Evolutionary conservation across 2,797 vertebrate genomes (phyloP).

Genomic region (Trematomus bernacchii): DNA sequence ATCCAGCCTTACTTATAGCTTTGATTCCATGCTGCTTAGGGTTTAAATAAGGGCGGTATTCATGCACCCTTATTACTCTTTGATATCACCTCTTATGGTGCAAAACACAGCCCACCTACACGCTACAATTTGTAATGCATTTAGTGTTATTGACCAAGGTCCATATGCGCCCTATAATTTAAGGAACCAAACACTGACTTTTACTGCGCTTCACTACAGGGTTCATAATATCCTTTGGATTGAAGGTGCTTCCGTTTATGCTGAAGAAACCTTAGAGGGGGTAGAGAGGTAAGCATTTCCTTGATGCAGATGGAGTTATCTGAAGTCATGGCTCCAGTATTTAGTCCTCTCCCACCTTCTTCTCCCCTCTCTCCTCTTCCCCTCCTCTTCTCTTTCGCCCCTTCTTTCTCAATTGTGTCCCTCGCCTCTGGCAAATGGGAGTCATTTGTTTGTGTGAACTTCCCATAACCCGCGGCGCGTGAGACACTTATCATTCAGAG

Average conservation of each 20-base stretch:
- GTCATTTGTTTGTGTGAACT: conserved; percentile 90
- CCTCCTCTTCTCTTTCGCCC: conserved; percentile 56
- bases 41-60: conserved; percentile 57
- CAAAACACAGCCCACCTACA: conserved; percentile 67
- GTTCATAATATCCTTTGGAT: conserved; percentile 69
- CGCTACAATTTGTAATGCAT: conserved; percentile 69
- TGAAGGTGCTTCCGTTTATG: conserved; percentile 69
- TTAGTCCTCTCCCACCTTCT: conserved; percentile 53
- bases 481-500: conserved; percentile 89
- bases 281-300: conserved; percentile 72
- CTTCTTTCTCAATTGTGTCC: conserved; percentile 82
- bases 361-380: conserved; percentile 28
- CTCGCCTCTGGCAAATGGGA: conserved; percentile 89
- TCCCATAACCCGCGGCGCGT: conserved; percentile 85
- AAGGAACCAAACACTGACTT: conserved; percentile 57
- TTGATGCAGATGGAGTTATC: conserved; percentile 79
- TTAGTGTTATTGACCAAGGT: conserved; percentile 74
- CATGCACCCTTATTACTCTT: conserved; percentile 59
- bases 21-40: conserved; percentile 55
- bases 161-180: conserved; percentile 68
- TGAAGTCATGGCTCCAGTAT: conserved; percentile 68
- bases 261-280: conserved; percentile 61
- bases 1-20: conserved; percentile 34
- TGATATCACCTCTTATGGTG: conserved; percentile 62
- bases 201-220: conserved; percentile 62